Conservation (phyloP, 2,797 vertebrate species). For the Helicolenus hilgendorfi region DNA sequence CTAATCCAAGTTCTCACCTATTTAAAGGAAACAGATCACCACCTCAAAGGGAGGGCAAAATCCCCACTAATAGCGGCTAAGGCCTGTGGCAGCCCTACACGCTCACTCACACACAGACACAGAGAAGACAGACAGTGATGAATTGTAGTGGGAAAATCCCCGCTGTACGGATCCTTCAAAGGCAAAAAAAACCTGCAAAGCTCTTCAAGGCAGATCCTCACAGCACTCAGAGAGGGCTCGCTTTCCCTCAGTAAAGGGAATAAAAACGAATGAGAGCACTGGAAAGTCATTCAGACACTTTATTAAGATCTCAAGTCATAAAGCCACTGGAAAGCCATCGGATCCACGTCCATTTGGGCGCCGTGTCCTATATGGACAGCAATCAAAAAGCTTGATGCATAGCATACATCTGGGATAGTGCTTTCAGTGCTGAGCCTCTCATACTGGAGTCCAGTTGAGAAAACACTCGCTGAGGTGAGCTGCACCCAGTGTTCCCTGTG, state of each 20-base stretch:
- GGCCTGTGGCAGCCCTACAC: slow-evolving; percentile 48
- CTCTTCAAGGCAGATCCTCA: slow-evolving; percentile 79
- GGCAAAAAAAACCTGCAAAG: slow-evolving; percentile 81
- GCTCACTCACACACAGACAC: slow-evolving; percentile 25
- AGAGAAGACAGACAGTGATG: slow-evolving; percentile 71
- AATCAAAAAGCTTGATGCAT: slow-evolving; percentile 69
- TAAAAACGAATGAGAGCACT: slow-evolving; percentile 61
- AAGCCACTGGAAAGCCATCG: slow-evolving; percentile 78
- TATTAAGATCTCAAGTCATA: slow-evolving; percentile 86
- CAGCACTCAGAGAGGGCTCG: slow-evolving; percentile 34
- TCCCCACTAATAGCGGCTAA: slow-evolving; percentile 56
- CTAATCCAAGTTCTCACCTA: slow-evolving; percentile 83
- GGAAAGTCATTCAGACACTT: slow-evolving; percentile 84
- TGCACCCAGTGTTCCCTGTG: slow-evolving; percentile 27
- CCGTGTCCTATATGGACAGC: slow-evolving; percentile 61
- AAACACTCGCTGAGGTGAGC: slow-evolving; percentile 56
- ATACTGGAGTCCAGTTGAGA: slow-evolving; percentile 44
- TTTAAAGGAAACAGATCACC: slow-evolving; percentile 78
- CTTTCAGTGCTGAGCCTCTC: slow-evolving; percentile 47
- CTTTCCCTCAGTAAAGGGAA: slow-evolving; percentile 56
- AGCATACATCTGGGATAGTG: slow-evolving; percentile 77
- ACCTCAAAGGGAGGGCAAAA: slow-evolving; percentile 76
- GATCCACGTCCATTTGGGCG: slow-evolving; percentile 67
- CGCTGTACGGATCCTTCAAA: slow-evolving; percentile 68
- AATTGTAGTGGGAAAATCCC: slow-evolving; percentile 79